A percentile compares a stretch with the other conserved stretches of the same genome.
These are phyloP conservation scores for Protaetia brevitarsis DNA, from an alignment of 1,140 invertebrate genomes.

Conservation along the genomic window DNA sequence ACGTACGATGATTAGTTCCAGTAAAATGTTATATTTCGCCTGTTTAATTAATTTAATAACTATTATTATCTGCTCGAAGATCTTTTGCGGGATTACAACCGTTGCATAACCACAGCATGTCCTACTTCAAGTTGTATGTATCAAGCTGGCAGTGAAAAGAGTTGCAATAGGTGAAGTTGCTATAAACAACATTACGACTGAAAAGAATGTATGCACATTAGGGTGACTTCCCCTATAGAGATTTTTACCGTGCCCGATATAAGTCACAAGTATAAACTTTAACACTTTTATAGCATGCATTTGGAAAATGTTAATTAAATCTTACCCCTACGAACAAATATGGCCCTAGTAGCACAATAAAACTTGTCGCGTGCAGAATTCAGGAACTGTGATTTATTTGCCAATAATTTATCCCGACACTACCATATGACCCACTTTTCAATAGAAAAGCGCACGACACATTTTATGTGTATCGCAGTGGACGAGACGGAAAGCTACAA, in stretches of 20 bases:
- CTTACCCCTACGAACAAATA: slow-evolving; percentile 19
- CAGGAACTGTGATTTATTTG: slow-evolving; percentile 20
- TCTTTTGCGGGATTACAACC: no score
- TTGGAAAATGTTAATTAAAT: slow-evolving; percentile 17
- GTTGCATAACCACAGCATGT: no score
- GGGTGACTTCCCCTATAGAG: no score
- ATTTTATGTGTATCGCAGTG: slow-evolving; percentile 9
- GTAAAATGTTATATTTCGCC: no score
- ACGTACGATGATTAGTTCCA: no score
- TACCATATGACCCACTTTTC: slow-evolving; percentile 25
- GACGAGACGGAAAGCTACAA: neutral
- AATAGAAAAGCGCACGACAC: slow-evolving; percentile 16
- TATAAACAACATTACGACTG: no score
- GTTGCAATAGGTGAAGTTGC: no score
- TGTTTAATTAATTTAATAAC: no score
- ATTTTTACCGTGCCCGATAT: neutral
- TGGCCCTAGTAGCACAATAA: slow-evolving; percentile 13
- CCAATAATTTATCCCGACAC: slow-evolving; percentile 14
- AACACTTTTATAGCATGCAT: neutral
- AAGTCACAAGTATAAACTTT: neutral
- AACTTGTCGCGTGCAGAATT: slow-evolving; percentile 22
- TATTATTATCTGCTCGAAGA: no score
- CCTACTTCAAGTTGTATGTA: no score
- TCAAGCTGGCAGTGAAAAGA: no score
- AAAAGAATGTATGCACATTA: no score